Percentiles rank a stretch among this genome's conserved stretches.
phyloP scores from a whole-genome alignment of 2,888 invertebrate species.

The Urechis unicinctus region DNA sequence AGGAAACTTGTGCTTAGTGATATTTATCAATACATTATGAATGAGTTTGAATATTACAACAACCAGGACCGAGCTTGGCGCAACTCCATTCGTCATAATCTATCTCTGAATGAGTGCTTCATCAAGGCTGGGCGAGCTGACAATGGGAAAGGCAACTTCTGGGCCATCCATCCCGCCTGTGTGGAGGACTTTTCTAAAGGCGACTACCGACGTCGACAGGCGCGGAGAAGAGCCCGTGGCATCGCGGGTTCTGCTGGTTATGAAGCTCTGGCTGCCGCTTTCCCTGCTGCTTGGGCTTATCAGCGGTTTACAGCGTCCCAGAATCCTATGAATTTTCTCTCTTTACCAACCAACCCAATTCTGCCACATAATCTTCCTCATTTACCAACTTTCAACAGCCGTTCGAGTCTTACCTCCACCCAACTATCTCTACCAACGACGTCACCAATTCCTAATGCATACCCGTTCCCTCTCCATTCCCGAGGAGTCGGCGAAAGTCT shows the following conservation, averaged over 20 bases:
- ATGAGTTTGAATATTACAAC: slow-evolving; percentile 39
- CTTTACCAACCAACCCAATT: too few relatives aligned
- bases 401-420: too few relatives aligned
- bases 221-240: slow-evolving; percentile 71
- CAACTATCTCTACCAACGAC: too few relatives aligned
- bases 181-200: slow-evolving; percentile 92
- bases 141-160: slow-evolving; percentile 96
- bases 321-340: too few relatives aligned
- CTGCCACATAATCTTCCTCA: too few relatives aligned
- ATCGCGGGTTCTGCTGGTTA: not conserved
- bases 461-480: too few relatives aligned
- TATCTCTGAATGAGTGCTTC: slow-evolving; percentile 45
- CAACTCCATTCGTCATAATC: slow-evolving; percentile 45
- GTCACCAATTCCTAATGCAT: too few relatives aligned
- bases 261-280: too few relatives aligned
- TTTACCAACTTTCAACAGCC: too few relatives aligned
- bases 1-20: slow-evolving; percentile 40
- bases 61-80: slow-evolving; percentile 42
- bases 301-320: too few relatives aligned
- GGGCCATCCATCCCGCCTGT: slow-evolving; percentile 97
- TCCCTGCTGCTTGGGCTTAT: too few relatives aligned
- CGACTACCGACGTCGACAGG: slow-evolving; percentile 89
- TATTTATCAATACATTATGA: slow-evolving; percentile 44
- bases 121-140: slow-evolving; percentile 41
- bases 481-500: too few relatives aligned